Evolutionary conservation across 1,140 invertebrate genomes (phyloP).

Genomic region (Drosophila arizonae): DNA sequence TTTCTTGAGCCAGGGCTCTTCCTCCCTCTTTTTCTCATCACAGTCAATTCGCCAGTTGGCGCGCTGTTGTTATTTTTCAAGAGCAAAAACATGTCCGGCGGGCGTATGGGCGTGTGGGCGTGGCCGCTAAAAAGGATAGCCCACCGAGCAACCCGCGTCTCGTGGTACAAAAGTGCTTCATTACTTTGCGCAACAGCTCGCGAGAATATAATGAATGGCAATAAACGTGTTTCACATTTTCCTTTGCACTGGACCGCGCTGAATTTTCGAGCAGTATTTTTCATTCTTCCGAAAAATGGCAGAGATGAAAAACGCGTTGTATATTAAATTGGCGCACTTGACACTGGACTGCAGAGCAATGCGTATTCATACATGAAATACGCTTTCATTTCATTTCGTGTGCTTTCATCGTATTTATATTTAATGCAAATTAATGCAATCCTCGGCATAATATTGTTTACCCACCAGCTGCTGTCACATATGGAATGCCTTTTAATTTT

Average conservation of each 20-base stretch:
- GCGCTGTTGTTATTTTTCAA: slow-evolving; percentile 36
- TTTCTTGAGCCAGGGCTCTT: slow-evolving; percentile 49
- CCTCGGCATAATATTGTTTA: slow-evolving; percentile 37
- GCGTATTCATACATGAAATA: slow-evolving; percentile 9
- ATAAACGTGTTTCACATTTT: slow-evolving; percentile 81
- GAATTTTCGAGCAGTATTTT: slow-evolving; percentile 47
- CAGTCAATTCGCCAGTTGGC: slow-evolving; percentile 42
- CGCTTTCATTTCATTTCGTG: background rate
- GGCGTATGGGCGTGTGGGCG: slow-evolving; percentile 19
- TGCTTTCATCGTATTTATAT: slow-evolving; percentile 1
- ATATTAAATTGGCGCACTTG: slow-evolving; percentile 25
- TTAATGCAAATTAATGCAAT: slow-evolving; percentile 39
- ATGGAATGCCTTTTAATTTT: background rate
- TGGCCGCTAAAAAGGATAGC: slow-evolving; percentile 55
- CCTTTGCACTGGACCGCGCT: slow-evolving; percentile 43
- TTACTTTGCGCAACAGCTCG: slow-evolving; percentile 81
- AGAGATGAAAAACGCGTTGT: slow-evolving; percentile 2
- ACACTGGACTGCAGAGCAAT: slow-evolving; percentile 2
- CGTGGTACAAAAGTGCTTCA: slow-evolving; percentile 68
- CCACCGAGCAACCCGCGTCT: slow-evolving; percentile 11
- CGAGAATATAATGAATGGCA: slow-evolving; percentile 81
- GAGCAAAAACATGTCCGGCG: slow-evolving; percentile 48
- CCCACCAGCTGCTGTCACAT: background rate
- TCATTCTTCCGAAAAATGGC: slow-evolving; percentile 36
- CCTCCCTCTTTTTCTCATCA: slow-evolving; percentile 38